Conservation (phyloP, 2,113 vertebrate genomes). For the Hemibagrus wyckioides region DNA sequence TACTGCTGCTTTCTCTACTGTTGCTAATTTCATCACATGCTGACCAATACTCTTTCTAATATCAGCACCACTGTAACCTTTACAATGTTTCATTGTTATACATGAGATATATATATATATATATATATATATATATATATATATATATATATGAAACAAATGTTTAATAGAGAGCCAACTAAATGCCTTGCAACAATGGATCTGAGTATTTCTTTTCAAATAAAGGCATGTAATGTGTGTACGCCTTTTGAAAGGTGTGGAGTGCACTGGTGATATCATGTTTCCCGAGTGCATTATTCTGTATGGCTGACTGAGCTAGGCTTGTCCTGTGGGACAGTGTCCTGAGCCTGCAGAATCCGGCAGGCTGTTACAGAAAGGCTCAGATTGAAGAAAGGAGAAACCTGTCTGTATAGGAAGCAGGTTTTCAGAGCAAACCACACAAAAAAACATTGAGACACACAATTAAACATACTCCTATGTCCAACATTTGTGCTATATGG, state of each 20-base stretch:
- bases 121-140: too few relatives aligned
- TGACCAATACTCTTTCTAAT: neutral
- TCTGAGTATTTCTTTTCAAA: slow-evolving; percentile 2
- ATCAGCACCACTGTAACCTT: neutral
- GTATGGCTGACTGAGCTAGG: slow-evolving; percentile 4
- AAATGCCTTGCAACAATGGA: slow-evolving; percentile 8
- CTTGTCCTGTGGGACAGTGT: slow-evolving; percentile 32
- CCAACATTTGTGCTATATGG: neutral
- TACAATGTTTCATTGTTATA: neutral
- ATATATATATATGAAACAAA: too few relatives aligned
- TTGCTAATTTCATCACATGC: neutral
- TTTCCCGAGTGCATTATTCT: slow-evolving; percentile 12
- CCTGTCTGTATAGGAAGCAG: neutral
- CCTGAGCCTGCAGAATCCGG: slow-evolving; percentile 1
- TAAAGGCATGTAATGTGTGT: neutral
- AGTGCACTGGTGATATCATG: neutral
- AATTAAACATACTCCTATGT: neutral
- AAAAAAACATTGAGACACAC: neutral
- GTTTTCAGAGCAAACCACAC: neutral
- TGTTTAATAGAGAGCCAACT: neutral
- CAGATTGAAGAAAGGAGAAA: neutral
- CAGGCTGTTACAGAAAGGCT: neutral
- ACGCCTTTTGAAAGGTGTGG: slow-evolving; percentile 25
- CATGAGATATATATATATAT: neutral
- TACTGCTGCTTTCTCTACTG: neutral